Percentiles rank a stretch among this genome's conserved stretches.
These are phyloP conservation scores for Drosophila meridionalis DNA, from an alignment of 2,888 invertebrate species.

Conservation along the genomic window DNA sequence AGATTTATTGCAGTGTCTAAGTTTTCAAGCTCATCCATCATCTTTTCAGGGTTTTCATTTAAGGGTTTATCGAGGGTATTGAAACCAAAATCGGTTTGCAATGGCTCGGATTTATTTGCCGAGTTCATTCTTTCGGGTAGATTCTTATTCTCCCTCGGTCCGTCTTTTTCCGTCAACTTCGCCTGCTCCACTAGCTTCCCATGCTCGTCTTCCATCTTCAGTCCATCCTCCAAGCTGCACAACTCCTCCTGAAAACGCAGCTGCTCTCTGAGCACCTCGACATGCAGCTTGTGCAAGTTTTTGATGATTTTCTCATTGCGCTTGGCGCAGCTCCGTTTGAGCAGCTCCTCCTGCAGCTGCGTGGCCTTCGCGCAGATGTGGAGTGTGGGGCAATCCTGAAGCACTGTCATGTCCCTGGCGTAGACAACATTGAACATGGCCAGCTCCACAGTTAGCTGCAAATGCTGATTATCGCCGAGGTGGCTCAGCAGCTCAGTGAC, in stretches of 20 bases:
- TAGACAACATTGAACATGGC: conserved; percentile 39
- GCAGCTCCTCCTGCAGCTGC: conserved; percentile 36
- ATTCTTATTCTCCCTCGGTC: too few species aligned
- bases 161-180: background rate
- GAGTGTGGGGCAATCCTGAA: conserved; percentile 47
- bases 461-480: conserved; percentile 23
- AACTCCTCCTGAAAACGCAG: background rate
- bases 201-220: background rate
- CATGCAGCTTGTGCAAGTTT: conserved; percentile 4
- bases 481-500: conserved; percentile 10
- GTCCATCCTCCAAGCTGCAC: background rate
- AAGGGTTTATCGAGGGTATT: background rate
- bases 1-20: background rate
- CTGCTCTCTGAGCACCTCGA: background rate
- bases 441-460: conserved; percentile 50
- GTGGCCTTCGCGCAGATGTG: conserved; percentile 21
- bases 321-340: conserved; percentile 14
- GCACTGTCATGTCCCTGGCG: conserved; percentile 38
- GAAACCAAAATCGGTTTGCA: background rate
- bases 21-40: background rate
- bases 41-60: background rate
- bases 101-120: background rate
- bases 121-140: background rate
- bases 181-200: background rate
- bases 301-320: background rate